Evolutionary conservation across 2,113 vertebrate species (phyloP).

Genomic region (Tupaia chinensis): DNA sequence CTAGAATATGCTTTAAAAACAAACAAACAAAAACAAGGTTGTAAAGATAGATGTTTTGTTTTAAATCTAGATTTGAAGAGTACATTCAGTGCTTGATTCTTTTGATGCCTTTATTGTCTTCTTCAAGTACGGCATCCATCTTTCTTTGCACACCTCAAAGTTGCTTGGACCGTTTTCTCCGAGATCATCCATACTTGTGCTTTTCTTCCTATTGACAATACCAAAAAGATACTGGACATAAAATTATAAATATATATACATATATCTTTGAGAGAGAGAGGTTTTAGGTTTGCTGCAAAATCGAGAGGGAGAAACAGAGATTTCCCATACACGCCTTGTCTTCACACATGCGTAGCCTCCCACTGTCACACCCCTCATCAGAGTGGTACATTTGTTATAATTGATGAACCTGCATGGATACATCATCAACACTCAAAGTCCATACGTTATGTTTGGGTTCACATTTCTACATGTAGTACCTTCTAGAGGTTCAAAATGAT

Average conservation of each 20-base stretch:
- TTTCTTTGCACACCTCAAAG: background rate
- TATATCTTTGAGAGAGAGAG: background rate
- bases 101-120: background rate
- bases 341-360: accelerated
- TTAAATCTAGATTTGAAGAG: background rate
- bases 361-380: background rate
- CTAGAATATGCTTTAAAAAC: background rate
- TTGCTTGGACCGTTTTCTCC: background rate
- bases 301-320: background rate
- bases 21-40: background rate
- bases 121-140: background rate
- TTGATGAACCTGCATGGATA: too few species aligned
- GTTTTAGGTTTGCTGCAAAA: background rate
- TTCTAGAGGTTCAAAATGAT: background rate
- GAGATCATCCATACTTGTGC: too few species aligned
- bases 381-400: background rate
- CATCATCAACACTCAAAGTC: background rate
- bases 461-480: too few species aligned
- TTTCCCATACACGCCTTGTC: background rate
- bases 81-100: background rate
- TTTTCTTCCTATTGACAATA: background rate
- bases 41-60: constrained; percentile 10
- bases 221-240: background rate
- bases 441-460: background rate
- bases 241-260: background rate